Evolutionary conservation across 2,888 invertebrate species (phyloP).

Genomic region (Alitta virens): DNA sequence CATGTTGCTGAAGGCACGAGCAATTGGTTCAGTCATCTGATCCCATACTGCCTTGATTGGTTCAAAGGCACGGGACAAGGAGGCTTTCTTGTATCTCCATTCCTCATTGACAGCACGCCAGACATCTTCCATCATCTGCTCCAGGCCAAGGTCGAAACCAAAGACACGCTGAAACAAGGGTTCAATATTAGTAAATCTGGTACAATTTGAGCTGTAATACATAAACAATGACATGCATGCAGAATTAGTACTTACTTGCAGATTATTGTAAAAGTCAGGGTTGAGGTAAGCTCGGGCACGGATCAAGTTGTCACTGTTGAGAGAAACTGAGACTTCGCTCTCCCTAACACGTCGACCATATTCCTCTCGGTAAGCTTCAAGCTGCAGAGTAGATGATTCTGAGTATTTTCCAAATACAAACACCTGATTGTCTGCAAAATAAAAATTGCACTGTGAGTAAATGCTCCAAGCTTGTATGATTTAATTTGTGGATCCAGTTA

Average conservation of each 20-base stretch:
- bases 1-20: no score
- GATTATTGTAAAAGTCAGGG: conserved; percentile 11
- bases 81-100: not conserved
- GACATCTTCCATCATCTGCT: not conserved
- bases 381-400: conserved; percentile 1
- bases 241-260: not conserved
- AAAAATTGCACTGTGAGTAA: not conserved
- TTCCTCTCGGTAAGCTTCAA: conserved; percentile 14
- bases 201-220: no score
- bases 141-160: not conserved
- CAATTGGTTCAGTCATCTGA: no score
- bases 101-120: not conserved
- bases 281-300: conserved; percentile 21
- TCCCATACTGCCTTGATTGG: no score
- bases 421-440: conserved; percentile 1
- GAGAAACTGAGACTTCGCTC: conserved; percentile 4
- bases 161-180: no score
- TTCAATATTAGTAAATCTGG: no score
- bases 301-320: conserved; percentile 18
- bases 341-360: conserved; percentile 12
- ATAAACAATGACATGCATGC: no score
- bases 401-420: conserved; percentile 10
- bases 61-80: no score
- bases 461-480: not conserved
- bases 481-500: not conserved